A percentile compares a stretch with the other conserved stretches of the same genome.
These are phyloP conservation scores for Drosophila subpulchrella DNA, from an alignment of 1,140 invertebrate species.

Conservation along the genomic window DNA sequence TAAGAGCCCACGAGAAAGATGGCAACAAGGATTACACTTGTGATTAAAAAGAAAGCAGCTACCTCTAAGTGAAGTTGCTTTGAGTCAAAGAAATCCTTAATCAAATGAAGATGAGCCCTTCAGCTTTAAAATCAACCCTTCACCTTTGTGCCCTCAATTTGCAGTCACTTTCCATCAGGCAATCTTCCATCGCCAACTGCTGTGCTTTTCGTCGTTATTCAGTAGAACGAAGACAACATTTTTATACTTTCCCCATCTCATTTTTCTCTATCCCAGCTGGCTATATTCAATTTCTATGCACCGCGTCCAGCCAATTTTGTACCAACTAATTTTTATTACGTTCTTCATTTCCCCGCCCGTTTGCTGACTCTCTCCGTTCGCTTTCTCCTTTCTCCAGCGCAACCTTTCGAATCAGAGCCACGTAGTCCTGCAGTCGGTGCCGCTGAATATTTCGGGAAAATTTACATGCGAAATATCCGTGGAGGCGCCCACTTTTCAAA, in stretches of 20 bases:
- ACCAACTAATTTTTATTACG: slow-evolving; percentile 71
- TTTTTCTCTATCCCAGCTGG: slow-evolving; percentile 32
- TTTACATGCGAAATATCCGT: slow-evolving; percentile 94
- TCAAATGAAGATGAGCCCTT: slow-evolving; percentile 39
- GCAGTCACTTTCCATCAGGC: slow-evolving; percentile 48
- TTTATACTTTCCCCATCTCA: slow-evolving; percentile 13
- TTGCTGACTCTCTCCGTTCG: slow-evolving; percentile 24
- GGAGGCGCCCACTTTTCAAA: slow-evolving; percentile 94
- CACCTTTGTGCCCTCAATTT: slow-evolving; percentile 57
- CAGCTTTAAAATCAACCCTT: slow-evolving; percentile 62
- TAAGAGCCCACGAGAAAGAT: neutral
- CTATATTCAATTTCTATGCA: slow-evolving; percentile 78
- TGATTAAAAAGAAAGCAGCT: neutral
- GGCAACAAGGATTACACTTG: neutral
- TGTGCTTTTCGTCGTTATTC: slow-evolving; percentile 40
- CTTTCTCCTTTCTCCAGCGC: slow-evolving; percentile 77
- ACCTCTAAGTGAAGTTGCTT: slow-evolving; percentile 12
- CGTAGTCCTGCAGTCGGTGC: slow-evolving; percentile 86
- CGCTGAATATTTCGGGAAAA: slow-evolving; percentile 87
- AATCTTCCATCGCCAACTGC: slow-evolving; percentile 24
- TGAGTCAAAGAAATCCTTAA: slow-evolving; percentile 54
- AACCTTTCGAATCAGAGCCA: slow-evolving; percentile 87
- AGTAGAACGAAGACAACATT: slow-evolving; percentile 51
- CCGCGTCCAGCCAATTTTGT: slow-evolving; percentile 63
- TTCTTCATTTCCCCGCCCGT: slow-evolving; percentile 25